Evolutionary conservation across 1,140 invertebrate genomes (phyloP).

Genomic region (Trachymyrmex septentrionalis): DNA sequence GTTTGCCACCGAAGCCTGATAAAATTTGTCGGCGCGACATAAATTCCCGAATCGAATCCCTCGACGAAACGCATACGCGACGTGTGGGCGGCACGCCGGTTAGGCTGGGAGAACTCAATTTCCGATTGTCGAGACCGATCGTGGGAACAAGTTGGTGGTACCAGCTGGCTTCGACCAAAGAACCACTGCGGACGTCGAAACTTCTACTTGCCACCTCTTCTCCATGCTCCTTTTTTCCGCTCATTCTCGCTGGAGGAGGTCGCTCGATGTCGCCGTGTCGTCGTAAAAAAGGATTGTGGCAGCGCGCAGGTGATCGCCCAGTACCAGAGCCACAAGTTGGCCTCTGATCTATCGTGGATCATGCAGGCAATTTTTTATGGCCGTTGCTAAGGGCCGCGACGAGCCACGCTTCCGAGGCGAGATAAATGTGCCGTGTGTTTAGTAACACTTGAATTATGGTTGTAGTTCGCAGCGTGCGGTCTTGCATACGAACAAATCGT

Average conservation of each 20-base stretch:
- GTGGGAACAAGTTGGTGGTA: constrained; percentile 65
- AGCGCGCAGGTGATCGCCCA: constrained; percentile 43
- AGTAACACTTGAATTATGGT: constrained; percentile 38
- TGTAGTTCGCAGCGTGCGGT: constrained; percentile 27
- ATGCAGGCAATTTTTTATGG: constrained; percentile 52
- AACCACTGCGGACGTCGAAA: not conserved
- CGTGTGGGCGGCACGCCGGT: constrained; percentile 51
- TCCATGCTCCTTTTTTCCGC: not conserved
- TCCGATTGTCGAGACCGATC: constrained; percentile 73
- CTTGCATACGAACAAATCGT: not conserved
- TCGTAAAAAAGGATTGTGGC: constrained; percentile 50
- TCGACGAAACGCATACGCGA: constrained; percentile 78
- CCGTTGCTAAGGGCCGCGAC: constrained; percentile 37
- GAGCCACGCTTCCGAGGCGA: constrained; percentile 22
- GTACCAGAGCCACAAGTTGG: constrained; percentile 41
- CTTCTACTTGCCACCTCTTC: constrained; percentile 44
- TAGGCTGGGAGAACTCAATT: constrained; percentile 72
- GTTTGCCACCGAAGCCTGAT: constrained; percentile 86
- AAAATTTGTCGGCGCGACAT: constrained; percentile 86
- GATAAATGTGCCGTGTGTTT: constrained; percentile 41
- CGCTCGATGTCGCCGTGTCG: constrained; percentile 55
- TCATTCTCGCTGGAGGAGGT: constrained; percentile 58
- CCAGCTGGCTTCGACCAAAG: constrained; percentile 9
- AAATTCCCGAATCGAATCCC: constrained; percentile 84
- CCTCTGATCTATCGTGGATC: constrained; percentile 52